A percentile compares a stretch with the other conserved stretches of the same genome.
Evolutionary conservation across 2,888 invertebrate genomes (phyloP).

Genomic region (Disparrhopalites patrizii): DNA sequence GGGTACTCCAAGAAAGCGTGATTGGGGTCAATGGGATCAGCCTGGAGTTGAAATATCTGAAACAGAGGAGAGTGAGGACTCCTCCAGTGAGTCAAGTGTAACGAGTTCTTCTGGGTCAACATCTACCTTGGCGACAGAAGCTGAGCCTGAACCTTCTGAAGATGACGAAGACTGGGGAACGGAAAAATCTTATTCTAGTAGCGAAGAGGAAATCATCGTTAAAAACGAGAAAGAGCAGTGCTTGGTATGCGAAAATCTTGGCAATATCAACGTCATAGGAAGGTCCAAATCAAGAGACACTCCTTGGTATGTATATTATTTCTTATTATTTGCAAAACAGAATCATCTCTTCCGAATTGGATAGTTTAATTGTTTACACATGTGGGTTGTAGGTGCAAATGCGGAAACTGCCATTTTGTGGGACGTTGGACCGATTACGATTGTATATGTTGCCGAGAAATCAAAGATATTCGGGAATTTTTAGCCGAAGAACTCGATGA

Average conservation of each 20-base stretch:
- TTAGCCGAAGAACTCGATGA: slow-evolving; percentile 34
- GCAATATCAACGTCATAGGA: slow-evolving; percentile 14
- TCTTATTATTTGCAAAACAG: background rate
- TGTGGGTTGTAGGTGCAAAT: slow-evolving; percentile 32
- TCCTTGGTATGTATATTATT: slow-evolving; percentile 14
- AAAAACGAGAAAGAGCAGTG: slow-evolving; percentile 21
- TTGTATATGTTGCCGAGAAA: slow-evolving; percentile 35
- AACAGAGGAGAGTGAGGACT: background rate
- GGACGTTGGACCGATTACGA: slow-evolving; percentile 29
- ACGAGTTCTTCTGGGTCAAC: background rate
- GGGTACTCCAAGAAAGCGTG: background rate
- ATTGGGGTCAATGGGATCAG: background rate
- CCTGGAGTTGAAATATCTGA: background rate
- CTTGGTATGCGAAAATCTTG: slow-evolving; percentile 33
- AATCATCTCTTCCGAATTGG: background rate
- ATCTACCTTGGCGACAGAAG: slow-evolving; percentile 2
- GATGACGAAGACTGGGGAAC: background rate
- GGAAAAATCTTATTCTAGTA: slow-evolving; percentile 18
- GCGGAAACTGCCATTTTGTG: slow-evolving; percentile 31
- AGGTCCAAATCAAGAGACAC: background rate
- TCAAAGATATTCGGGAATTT: slow-evolving; percentile 29
- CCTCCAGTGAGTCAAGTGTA: background rate
- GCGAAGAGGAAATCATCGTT: slow-evolving; percentile 25
- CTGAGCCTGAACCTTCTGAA: slow-evolving; percentile 4
- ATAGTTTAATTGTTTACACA: background rate